Base-by-base conservation (phyloP, 2,113 vertebrate species). In the Syngnathus floridae region DNA sequence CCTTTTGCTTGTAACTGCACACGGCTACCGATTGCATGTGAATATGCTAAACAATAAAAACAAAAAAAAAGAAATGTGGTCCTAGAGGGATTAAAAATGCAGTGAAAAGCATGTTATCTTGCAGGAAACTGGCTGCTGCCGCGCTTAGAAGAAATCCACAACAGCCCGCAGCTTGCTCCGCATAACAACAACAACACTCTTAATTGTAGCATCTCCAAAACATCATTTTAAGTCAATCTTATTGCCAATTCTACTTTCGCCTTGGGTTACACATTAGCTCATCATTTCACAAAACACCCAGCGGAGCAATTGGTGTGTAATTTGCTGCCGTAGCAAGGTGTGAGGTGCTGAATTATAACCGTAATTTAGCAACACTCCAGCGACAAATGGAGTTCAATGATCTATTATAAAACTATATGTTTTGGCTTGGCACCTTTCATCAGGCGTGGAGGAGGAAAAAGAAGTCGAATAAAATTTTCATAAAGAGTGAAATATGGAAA, bases 211-310 rank as follows among this genome's bases (percentile, higher is more conserved):
- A 60, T 67, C 38, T 79, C 48, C 60, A 67, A 68, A 77, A 43
- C 64, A 57, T 61, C 69, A 77, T 74, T 80, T 55, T 78, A 73
- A 80, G 64, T 69, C 70, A 67, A 76, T 67, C 36, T 70, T 79
- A 67, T 71, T 79, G 55, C 37, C 68, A 67, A 74, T 80, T 59
- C 60, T 63, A 48, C 67, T 77, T 67, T 65, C 70, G 67, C 80
- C 67, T 57, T 55, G 73, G 76, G 73, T 87, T 72, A 76, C 59
- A 43, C 69, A 70, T 67, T 69, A 72, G 54, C 67, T 70, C 45
- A 77, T 76, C 65, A 36, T 66, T 77, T 76, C 49, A 74, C 69
- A 51, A 69, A 77, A 73, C 35, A 74, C 67, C 71, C 45, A 64
- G 37, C 62, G 54, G 40, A 70, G 67, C 67, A 71, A 65, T 73